Evolutionary conservation across 2,888 invertebrate species (phyloP).

Genomic region (Drosophila parthenogenetica): DNA sequence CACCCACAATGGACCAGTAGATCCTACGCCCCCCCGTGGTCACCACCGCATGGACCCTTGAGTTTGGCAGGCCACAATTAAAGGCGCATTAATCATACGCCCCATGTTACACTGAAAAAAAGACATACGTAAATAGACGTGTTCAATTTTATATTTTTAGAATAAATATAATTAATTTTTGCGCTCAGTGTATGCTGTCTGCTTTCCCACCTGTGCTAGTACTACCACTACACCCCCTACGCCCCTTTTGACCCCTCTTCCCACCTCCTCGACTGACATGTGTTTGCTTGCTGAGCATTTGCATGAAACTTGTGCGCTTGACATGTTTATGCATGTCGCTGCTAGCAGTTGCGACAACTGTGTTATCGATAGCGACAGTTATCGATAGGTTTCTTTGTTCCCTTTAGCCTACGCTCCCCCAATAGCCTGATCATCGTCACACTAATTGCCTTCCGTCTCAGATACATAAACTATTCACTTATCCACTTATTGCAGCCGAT

Average conservation of each 20-base stretch:
- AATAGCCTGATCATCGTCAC: neutral
- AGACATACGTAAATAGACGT: no score
- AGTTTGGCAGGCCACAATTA: slow-evolving; percentile 59
- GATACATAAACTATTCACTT: slow-evolving; percentile 40
- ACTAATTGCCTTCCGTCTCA: slow-evolving; percentile 8
- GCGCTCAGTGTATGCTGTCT: no score
- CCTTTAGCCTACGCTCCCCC: no score
- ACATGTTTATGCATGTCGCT: slow-evolving; percentile 50
- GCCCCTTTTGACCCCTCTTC: neutral
- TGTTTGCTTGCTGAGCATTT: slow-evolving; percentile 68
- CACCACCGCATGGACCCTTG: slow-evolving; percentile 3
- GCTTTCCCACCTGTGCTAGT: no score
- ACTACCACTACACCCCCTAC: no score
- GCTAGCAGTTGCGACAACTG: slow-evolving; percentile 3
- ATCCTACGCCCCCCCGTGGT: neutral
- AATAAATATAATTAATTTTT: no score
- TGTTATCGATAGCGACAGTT: slow-evolving; percentile 48
- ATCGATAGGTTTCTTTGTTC: neutral
- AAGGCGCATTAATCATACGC: slow-evolving; percentile 74
- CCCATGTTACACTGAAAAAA: slow-evolving; percentile 54
- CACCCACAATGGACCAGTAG: slow-evolving; percentile 39
- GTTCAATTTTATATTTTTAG: no score
- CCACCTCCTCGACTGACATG: slow-evolving; percentile 45
- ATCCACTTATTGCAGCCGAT: slow-evolving; percentile 40
- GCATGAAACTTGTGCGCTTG: slow-evolving; percentile 40